phyloP scores from a whole-genome alignment of 2,888 invertebrate species.

The Ormyrus labotus region DNA sequence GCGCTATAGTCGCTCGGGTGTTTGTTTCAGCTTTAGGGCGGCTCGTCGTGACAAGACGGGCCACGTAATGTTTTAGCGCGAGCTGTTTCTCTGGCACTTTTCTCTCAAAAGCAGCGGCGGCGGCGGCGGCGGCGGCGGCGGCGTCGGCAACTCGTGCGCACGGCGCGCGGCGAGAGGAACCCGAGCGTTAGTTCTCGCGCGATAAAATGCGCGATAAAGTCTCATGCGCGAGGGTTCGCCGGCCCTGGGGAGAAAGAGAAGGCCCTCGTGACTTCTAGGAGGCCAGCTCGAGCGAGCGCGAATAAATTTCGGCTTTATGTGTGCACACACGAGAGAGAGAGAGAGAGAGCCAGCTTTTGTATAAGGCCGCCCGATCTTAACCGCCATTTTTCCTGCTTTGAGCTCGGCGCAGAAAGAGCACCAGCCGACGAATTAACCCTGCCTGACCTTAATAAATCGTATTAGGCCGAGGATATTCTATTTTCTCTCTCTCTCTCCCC shows the following conservation, averaged over 20 bases:
- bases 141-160: too few species aligned
- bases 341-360: conserved; percentile 31
- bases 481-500: conserved; percentile 3
- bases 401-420: neutral
- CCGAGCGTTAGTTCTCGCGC: conserved; percentile 48
- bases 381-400: conserved; percentile 36
- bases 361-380: conserved; percentile 29
- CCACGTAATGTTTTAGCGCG: conserved; percentile 24
- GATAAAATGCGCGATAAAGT: conserved; percentile 57
- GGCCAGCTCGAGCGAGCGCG: conserved; percentile 26
- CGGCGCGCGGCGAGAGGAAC: neutral
- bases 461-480: conserved; percentile 14
- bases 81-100: conserved; percentile 29
- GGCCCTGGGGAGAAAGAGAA: conserved; percentile 31
- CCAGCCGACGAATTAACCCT: conserved; percentile 19
- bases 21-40: neutral
- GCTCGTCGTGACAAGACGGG: conserved; percentile 7
- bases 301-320: conserved; percentile 58
- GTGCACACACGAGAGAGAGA: neutral
- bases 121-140: neutral
- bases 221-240: conserved; percentile 17
- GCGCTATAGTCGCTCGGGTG: too few species aligned
- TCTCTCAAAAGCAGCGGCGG: conserved; percentile 29
- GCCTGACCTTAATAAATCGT: conserved; percentile 39
- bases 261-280: conserved; percentile 56